Evolutionary conservation across 1,140 invertebrate species (phyloP).

Genomic region (Ooceraea biroi): DNA sequence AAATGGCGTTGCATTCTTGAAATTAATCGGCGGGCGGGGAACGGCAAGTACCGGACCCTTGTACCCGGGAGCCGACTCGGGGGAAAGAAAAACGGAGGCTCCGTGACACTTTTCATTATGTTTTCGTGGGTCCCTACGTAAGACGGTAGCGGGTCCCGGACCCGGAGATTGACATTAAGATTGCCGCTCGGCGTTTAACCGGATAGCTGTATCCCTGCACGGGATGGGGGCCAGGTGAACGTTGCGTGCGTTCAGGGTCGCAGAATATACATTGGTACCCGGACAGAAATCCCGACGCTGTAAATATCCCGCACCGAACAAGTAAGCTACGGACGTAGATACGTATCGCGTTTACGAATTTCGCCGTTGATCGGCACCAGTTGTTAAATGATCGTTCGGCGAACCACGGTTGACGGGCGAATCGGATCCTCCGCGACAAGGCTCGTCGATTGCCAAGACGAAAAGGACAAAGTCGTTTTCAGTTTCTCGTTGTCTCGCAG

Average conservation of each 20-base stretch:
- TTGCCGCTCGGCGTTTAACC: slow-evolving; percentile 61
- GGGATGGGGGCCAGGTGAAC: neutral
- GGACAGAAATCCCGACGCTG: no score
- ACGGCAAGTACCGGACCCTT: slow-evolving; percentile 16
- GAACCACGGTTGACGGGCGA: neutral
- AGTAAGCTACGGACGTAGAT: no score
- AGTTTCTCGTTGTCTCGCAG: neutral
- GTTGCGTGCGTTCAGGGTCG: neutral
- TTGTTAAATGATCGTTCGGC: no score
- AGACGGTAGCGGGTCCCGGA: slow-evolving; percentile 77
- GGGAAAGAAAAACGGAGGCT: neutral
- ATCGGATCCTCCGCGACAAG: neutral
- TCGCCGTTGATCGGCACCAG: no score
- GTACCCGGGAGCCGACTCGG: neutral
- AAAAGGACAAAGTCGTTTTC: neutral
- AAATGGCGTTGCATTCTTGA: slow-evolving; percentile 69
- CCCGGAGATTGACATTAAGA: slow-evolving; percentile 78
- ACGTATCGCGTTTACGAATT: no score
- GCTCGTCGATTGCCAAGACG: neutral
- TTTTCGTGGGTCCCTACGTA: slow-evolving; percentile 74
- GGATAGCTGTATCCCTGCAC: slow-evolving; percentile 24
- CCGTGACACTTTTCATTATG: slow-evolving; percentile 65
- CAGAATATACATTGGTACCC: neutral
- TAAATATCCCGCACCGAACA: no score
- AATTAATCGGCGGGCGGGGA: slow-evolving; percentile 72